phyloP scores from a whole-genome alignment of 1,140 invertebrate genomes.

The Gryllus bimaculatus region DNA sequence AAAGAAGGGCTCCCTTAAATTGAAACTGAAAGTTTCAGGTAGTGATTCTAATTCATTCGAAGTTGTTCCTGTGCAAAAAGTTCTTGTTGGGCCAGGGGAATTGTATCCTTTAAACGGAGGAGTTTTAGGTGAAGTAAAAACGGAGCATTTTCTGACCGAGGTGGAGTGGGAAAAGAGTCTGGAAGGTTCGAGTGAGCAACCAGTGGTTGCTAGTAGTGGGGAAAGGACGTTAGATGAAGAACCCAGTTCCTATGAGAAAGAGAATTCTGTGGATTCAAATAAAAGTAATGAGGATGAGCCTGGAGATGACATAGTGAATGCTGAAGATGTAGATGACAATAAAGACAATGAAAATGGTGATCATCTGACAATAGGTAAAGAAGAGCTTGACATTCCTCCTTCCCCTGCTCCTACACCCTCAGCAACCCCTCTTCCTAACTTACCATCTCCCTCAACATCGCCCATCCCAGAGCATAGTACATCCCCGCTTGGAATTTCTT shows the following conservation, averaged over 20 bases:
- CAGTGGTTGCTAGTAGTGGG: neutral
- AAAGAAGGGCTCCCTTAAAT: conserved; percentile 8
- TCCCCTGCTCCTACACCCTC: neutral
- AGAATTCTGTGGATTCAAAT: neutral
- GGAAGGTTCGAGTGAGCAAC: conserved; percentile 14
- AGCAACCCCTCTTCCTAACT: neutral
- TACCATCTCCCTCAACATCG: neutral
- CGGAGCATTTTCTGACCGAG: conserved; percentile 9
- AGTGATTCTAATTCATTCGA: conserved; percentile 8
- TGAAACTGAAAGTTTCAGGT: conserved; percentile 14
- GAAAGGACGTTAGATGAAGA: conserved; percentile 10
- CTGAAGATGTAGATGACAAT: conserved; percentile 6
- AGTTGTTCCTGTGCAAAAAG: conserved; percentile 13
- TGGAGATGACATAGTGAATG: neutral
- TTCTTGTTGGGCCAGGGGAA: conserved; percentile 17
- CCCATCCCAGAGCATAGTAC: neutral
- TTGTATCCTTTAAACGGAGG: conserved; percentile 1
- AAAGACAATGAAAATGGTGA: neutral
- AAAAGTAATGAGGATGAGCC: neutral
- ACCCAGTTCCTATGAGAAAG: neutral
- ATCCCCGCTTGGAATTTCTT: neutral
- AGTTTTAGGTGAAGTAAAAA: conserved; percentile 12
- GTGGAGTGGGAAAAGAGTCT: conserved; percentile 11
- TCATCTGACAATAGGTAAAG: neutral
- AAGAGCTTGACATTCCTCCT: neutral